Conservation (phyloP, 2,888 invertebrate species). For the Sesia bembeciformis region DNA sequence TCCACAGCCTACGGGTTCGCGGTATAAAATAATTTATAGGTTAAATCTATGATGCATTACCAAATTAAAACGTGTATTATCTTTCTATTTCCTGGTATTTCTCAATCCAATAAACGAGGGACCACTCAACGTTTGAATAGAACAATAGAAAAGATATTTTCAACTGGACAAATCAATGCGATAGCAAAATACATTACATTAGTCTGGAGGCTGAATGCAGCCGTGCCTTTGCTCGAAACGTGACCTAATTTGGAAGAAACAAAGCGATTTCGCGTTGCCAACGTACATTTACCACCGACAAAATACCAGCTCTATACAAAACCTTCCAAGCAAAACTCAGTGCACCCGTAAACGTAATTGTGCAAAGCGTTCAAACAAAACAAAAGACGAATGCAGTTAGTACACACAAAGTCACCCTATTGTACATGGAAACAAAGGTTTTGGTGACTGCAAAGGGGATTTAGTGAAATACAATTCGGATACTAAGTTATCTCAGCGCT, state of each 20-base stretch:
- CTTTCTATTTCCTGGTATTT: too few species aligned
- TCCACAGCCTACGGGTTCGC: too few species aligned
- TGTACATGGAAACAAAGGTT: constrained; percentile 13
- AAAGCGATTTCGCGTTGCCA: constrained; percentile 36
- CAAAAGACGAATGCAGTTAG: constrained; percentile 15
- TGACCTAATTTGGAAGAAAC: constrained; percentile 61
- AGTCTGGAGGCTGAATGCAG: constrained; percentile 36
- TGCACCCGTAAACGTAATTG: constrained; percentile 24
- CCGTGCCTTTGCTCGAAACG: constrained; percentile 36
- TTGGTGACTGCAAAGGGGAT: constrained; percentile 13
- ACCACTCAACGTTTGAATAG: background rate
- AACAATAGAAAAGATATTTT: background rate
- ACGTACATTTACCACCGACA: constrained; percentile 12
- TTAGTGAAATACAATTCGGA: constrained; percentile 12
- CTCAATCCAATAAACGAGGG: too few species aligned
- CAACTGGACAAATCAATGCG: background rate
- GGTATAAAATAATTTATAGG: too few species aligned
- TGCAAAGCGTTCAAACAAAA: constrained; percentile 22
- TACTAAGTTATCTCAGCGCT: constrained; percentile 3
- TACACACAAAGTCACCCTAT: constrained; percentile 22
- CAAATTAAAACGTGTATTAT: too few species aligned
- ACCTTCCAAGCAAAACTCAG: constrained; percentile 17
- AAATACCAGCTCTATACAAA: constrained; percentile 23
- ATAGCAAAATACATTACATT: constrained; percentile 31
- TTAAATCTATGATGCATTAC: too few species aligned